Percentiles rank a stretch among this genome's conserved stretches.
Conservation (phyloP, 2,888 invertebrate genomes). For the Caenorhabditis sp. region DNA sequence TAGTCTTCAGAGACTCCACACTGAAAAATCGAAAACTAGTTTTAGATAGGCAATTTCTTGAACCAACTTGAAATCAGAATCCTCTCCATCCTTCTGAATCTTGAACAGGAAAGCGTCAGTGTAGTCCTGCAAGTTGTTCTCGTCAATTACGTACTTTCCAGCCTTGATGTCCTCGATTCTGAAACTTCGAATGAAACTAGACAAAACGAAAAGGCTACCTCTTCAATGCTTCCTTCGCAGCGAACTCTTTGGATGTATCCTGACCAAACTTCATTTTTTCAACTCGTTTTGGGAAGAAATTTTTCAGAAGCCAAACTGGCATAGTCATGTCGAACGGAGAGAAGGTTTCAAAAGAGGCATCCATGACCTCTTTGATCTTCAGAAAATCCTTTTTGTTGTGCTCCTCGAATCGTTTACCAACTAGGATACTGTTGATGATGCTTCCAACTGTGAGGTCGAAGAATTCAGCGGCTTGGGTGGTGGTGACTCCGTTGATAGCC, state of each 20-base stretch:
- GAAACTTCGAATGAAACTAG: neutral
- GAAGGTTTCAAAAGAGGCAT: slow-evolving; percentile 34
- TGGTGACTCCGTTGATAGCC: slow-evolving; percentile 25
- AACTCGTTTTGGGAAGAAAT: slow-evolving; percentile 30
- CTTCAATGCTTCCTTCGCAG: slow-evolving; percentile 29
- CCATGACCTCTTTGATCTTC: slow-evolving; percentile 44
- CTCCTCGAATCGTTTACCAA: slow-evolving; percentile 48
- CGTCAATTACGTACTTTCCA: slow-evolving; percentile 52
- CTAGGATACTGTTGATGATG: slow-evolving; percentile 62
- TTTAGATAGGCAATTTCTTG: neutral
- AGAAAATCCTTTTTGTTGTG: slow-evolving; percentile 48
- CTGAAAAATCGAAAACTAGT: neutral
- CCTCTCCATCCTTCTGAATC: slow-evolving; percentile 60
- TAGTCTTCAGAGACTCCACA: slow-evolving; percentile 14
- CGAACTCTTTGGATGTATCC: slow-evolving; percentile 27
- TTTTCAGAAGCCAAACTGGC: slow-evolving; percentile 46
- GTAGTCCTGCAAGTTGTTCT: slow-evolving; percentile 66
- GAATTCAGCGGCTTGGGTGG: slow-evolving; percentile 32
- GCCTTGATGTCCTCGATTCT: slow-evolving; percentile 52
- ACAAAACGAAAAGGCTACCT: neutral
- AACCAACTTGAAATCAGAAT: slow-evolving; percentile 29
- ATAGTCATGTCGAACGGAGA: slow-evolving; percentile 44
- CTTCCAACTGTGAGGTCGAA: slow-evolving; percentile 62
- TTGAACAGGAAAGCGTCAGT: slow-evolving; percentile 66
- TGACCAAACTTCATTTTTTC: slow-evolving; percentile 6